Percentiles rank a stretch among this genome's conserved stretches.
Evolutionary conservation across 1,140 invertebrate genomes (phyloP).

Genomic region (Zophobas morio): DNA sequence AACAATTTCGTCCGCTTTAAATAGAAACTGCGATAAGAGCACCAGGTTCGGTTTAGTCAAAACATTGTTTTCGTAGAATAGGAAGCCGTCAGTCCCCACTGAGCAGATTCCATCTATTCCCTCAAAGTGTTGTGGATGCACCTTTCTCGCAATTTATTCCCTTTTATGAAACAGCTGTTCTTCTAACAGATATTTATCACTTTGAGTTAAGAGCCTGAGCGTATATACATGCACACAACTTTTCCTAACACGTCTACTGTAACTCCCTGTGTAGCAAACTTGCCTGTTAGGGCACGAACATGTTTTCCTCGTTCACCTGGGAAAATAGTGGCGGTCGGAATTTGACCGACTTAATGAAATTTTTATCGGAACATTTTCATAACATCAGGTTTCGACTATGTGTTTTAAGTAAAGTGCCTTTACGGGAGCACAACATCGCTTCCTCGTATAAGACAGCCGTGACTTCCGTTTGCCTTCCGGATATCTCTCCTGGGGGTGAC

Average conservation of each 20-base stretch:
- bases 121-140: constrained; percentile 40
- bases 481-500: constrained; percentile 30
- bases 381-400: constrained; percentile 38
- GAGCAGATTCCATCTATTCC: constrained; percentile 36
- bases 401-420: constrained; percentile 15
- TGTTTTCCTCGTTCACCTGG: constrained; percentile 11
- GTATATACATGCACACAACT: constrained; percentile 27
- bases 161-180: constrained; percentile 41
- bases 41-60: constrained; percentile 36
- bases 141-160: constrained; percentile 38
- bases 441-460: constrained; percentile 38
- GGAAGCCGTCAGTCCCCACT: constrained; percentile 34
- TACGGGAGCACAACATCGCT: constrained; percentile 20
- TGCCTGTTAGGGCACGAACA: constrained; percentile 15
- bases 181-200: constrained; percentile 43
- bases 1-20: constrained; percentile 7
- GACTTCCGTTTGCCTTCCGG: constrained; percentile 34
- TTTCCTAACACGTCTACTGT: constrained; percentile 14
- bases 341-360: constrained; percentile 43
- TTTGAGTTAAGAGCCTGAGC: constrained; percentile 38
- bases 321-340: constrained; percentile 14
- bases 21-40: constrained; percentile 35
- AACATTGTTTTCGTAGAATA: constrained; percentile 37
- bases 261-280: constrained; percentile 31
- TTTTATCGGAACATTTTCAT: constrained; percentile 37